Percentiles rank a stretch among this genome's conserved stretches.
Conservation (phyloP, 2,113 vertebrate species). For the Gobius niger region DNA sequence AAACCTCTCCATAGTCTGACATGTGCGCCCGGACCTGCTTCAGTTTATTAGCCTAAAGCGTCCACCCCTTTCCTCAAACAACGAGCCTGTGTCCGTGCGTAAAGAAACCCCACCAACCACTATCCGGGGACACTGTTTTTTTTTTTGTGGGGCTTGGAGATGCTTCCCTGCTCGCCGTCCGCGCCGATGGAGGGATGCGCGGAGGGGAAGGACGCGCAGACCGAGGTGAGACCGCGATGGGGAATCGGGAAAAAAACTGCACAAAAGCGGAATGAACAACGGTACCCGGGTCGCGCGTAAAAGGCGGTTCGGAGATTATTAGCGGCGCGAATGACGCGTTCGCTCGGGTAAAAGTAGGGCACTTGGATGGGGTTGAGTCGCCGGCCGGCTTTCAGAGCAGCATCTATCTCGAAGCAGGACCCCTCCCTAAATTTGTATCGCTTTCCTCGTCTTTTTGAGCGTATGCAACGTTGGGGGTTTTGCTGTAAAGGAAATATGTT, state of each 20-base stretch:
- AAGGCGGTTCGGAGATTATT: not conserved
- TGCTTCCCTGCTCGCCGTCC: constrained; percentile 66
- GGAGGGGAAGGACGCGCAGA: constrained; percentile 58
- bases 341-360: not conserved
- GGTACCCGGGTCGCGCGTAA: not conserved
- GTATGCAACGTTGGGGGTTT: not conserved
- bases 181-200: constrained; percentile 72
- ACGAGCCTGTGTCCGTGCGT: not conserved
- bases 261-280: constrained; percentile 1
- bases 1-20: not conserved
- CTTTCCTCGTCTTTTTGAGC: constrained; percentile 20
- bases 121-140: not conserved
- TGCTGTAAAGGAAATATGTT: no score
- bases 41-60: not conserved
- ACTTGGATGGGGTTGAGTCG: not conserved
- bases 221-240: constrained; percentile 64
- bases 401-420: constrained; percentile 36
- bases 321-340: not conserved
- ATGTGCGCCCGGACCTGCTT: not conserved
- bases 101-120: not conserved
- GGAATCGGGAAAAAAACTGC: not conserved
- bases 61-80: not conserved
- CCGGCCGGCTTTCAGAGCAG: constrained; percentile 45
- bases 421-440: constrained; percentile 57
- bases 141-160: constrained; percentile 1